Conservation (phyloP, 2,888 invertebrate species). For the Chymomyza fuscimana region DNA sequence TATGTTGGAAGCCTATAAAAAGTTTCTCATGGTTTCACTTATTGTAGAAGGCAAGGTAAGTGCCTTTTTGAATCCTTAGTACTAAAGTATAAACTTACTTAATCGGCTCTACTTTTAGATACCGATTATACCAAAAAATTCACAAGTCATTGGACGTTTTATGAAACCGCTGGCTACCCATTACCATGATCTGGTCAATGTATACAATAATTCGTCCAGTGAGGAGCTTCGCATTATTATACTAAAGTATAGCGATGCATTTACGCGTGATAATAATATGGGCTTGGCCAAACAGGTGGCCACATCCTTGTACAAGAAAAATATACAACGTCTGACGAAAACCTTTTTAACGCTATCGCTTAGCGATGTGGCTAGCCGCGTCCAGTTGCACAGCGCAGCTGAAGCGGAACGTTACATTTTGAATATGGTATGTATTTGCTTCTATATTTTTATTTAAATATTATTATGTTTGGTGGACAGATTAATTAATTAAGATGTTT, state of each 20-base stretch:
- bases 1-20: constrained; percentile 98
- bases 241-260: constrained; percentile 90
- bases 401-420: constrained; percentile 97
- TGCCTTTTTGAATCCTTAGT: not conserved
- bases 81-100: not conserved
- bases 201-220: constrained; percentile 88
- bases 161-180: constrained; percentile 91
- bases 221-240: constrained; percentile 85
- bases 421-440: constrained; percentile 88
- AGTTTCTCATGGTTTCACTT: constrained; percentile 94
- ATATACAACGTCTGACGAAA: constrained; percentile 96
- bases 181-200: constrained; percentile 92
- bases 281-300: constrained; percentile 91
- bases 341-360: constrained; percentile 85
- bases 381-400: constrained; percentile 89
- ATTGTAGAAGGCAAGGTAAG: constrained; percentile 93
- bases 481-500: too few relatives aligned
- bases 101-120: constrained; percentile 78
- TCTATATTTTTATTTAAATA: not conserved
- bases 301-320: constrained; percentile 95
- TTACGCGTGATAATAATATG: constrained; percentile 88
- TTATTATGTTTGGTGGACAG: too few relatives aligned
- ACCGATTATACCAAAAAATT: constrained; percentile 90
- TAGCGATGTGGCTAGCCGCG: constrained; percentile 88
- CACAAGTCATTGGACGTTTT: constrained; percentile 92